These are phyloP conservation scores for Zoanthus sociatus DNA, from an alignment of 92 coral and sea anemone genomes.

Conservation along the genomic window DNA sequence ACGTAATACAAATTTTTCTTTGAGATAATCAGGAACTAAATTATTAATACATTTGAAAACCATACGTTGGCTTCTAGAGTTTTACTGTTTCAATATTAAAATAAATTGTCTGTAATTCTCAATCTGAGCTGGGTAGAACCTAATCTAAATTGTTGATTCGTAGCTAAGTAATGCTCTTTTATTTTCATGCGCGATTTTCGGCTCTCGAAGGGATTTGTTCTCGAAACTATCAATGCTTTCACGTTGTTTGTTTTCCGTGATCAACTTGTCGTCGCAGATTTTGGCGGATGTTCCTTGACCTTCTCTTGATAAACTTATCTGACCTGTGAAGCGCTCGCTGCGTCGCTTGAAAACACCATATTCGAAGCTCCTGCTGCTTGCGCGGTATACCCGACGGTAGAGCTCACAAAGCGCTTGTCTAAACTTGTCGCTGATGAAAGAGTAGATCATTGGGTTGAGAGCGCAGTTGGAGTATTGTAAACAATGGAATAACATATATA, in stretches of 20 bases:
- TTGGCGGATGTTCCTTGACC: background rate
- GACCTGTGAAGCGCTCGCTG: background rate
- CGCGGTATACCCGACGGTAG: background rate
- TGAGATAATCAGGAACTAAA: no score
- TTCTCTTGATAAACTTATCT: background rate
- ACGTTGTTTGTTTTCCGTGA: background rate
- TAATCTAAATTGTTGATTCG: conserved; percentile 1
- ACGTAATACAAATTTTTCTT: no score
- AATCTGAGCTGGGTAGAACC: no score
- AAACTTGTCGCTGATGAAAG: conserved; percentile 87
- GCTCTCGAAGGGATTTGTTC: background rate
- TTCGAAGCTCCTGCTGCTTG: conserved; percentile 4
- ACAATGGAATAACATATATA: conserved; percentile 59
- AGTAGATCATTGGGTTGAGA: conserved; percentile 77
- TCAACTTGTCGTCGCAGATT: background rate
- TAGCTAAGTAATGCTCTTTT: background rate
- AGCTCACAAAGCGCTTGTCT: conserved; percentile 59
- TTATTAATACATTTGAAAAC: no score
- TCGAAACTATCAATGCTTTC: background rate
- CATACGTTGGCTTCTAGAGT: no score
- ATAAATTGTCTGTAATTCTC: no score
- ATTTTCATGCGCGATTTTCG: background rate
- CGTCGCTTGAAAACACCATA: conserved; percentile 4
- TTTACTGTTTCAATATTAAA: no score
- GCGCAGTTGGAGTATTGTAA: conserved; percentile 85